A percentile compares a stretch with the other conserved stretches of the same genome.
phyloP scores from a whole-genome alignment of 2,888 invertebrate genomes.

The Uloborus plumipes region DNA sequence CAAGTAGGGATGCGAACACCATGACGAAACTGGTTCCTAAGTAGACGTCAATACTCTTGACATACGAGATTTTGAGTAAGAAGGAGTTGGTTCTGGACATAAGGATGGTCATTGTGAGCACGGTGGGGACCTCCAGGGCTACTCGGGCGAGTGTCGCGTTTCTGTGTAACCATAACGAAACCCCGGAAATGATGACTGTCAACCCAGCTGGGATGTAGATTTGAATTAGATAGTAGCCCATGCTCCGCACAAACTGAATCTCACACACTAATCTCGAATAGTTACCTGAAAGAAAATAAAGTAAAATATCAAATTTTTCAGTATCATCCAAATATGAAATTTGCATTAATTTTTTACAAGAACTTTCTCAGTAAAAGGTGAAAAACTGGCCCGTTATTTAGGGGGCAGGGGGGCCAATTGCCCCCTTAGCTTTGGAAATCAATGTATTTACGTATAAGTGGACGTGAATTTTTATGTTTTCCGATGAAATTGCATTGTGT shows the following conservation, averaged over 20 bases:
- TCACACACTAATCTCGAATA: constrained; percentile 96
- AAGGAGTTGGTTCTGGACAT: constrained; percentile 69
- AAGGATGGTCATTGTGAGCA: constrained; percentile 79
- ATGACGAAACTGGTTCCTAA: constrained; percentile 74
- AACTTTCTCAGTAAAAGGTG: too few species aligned
- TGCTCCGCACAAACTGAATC: constrained; percentile 96
- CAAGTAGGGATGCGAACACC: constrained; percentile 73
- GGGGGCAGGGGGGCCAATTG: too few species aligned
- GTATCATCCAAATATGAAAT: too few species aligned
- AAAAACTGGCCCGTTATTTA: too few species aligned
- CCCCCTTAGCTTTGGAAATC: too few species aligned
- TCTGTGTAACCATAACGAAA: constrained; percentile 92
- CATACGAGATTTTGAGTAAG: constrained; percentile 73
- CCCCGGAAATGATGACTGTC: constrained; percentile 97
- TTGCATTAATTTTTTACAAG: too few species aligned
- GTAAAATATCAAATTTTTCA: too few species aligned
- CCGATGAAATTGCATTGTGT: too few species aligned
- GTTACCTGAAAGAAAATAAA: constrained; percentile 78
- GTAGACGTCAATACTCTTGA: constrained; percentile 72
- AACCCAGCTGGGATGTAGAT: constrained; percentile 97
- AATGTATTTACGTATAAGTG: too few species aligned
- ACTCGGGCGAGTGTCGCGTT: constrained; percentile 95
- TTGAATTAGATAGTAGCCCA: constrained; percentile 99
- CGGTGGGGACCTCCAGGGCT: constrained; percentile 93
- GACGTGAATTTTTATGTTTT: too few species aligned